A percentile compares a stretch with the other conserved stretches of the same genome.
phyloP scores from a whole-genome alignment of 2,888 invertebrate species.

The Phengaris arion region DNA sequence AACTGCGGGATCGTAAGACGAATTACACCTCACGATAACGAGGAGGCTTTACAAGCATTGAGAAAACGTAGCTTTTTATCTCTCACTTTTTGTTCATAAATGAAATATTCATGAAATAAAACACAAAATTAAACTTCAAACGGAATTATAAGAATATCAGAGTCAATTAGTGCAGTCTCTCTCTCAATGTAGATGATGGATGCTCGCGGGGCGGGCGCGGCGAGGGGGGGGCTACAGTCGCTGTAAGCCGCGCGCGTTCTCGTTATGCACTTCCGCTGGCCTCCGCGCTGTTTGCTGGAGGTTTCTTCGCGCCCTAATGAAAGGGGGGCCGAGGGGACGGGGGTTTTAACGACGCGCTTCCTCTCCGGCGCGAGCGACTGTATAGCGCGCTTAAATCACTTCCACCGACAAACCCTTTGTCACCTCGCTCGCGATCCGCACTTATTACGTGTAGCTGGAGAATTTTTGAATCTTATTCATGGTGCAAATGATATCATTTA shows the following conservation, averaged over 20 bases:
- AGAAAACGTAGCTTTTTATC: background rate
- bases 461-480: background rate
- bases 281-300: constrained; percentile 10
- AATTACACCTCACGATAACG: background rate
- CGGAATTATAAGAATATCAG: constrained; percentile 5
- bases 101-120: no score
- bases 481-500: background rate
- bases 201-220: background rate
- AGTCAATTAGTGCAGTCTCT: constrained; percentile 4
- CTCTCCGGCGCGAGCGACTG: background rate
- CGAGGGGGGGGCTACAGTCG: background rate
- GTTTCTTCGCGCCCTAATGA: constrained; percentile 8
- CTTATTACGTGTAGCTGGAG: background rate
- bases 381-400: constrained; percentile 6
- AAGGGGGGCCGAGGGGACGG: background rate
- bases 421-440: background rate
- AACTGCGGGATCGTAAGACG: background rate
- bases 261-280: constrained; percentile 16
- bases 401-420: constrained; percentile 8
- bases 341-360: constrained; percentile 15
- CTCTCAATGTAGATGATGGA: constrained; percentile 16
- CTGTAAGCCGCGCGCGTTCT: background rate
- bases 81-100: constrained; percentile 1
- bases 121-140: background rate
- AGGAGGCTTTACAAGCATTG: background rate